Conservation (phyloP, 2,113 vertebrate genomes). For the Otus sunia region DNA sequence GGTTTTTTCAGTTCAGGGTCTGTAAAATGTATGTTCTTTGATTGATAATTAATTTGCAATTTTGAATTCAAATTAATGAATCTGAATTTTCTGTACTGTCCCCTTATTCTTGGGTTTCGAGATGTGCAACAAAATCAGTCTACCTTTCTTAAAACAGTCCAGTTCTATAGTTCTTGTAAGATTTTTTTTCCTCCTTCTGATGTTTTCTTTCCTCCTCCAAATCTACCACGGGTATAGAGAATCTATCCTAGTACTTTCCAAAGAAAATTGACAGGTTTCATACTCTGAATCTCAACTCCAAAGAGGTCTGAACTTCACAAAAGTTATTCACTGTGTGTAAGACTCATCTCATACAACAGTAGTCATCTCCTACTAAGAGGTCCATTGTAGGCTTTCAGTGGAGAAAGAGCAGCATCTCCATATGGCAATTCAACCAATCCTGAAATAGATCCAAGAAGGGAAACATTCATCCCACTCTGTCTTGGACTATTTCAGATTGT, state of each 20-base stretch:
- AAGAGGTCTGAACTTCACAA: neutral
- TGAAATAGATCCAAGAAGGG: neutral
- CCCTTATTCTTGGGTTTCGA: neutral
- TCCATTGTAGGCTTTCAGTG: neutral
- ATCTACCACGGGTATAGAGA: neutral
- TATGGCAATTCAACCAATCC: neutral
- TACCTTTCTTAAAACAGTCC: neutral
- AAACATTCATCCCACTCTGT: neutral
- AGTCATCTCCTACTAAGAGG: neutral
- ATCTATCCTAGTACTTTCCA: neutral
- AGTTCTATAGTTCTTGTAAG: neutral
- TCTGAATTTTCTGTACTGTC: neutral
- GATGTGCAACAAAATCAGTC: neutral
- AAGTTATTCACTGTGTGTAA: neutral
- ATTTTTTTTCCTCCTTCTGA: neutral
- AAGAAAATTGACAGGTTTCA: neutral
- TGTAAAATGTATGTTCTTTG: neutral
- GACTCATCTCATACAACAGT: neutral
- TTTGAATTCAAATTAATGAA: neutral
- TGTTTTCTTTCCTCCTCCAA: neutral
- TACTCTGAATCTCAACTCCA: neutral
- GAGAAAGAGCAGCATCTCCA: neutral
- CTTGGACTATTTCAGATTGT: neutral
- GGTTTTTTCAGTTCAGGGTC: neutral
- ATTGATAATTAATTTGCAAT: neutral